Percentiles rank a stretch among this genome's conserved stretches.
Evolutionary conservation across 2,888 invertebrate species (phyloP).

Genomic region (Vannuccia rotundouncinata): DNA sequence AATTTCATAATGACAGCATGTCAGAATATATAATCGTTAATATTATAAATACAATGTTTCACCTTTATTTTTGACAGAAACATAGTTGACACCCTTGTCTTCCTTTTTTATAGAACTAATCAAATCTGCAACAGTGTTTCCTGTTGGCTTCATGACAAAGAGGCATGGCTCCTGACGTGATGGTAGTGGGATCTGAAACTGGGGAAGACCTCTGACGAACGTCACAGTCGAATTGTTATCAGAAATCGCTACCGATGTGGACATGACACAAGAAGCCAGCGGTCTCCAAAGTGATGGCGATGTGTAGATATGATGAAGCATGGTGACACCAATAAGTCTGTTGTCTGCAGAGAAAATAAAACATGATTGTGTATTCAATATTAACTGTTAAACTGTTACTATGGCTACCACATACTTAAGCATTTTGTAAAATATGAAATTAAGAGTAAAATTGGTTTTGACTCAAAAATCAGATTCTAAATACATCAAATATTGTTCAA

Average conservation of each 20-base stretch:
- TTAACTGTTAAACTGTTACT: too few species aligned
- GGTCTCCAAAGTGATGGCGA: background rate
- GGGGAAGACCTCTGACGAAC: constrained; percentile 67
- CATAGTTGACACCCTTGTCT: constrained; percentile 84
- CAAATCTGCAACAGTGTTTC: constrained; percentile 83
- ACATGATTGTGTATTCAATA: too few species aligned
- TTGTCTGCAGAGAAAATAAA: too few species aligned
- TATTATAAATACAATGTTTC: too few species aligned
- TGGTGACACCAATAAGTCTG: too few species aligned
- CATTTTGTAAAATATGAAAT: too few species aligned
- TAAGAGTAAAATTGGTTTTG: too few species aligned
- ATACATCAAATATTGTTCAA: too few species aligned
- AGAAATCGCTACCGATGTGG: background rate
- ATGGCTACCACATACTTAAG: too few species aligned
- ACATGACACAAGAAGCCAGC: background rate
- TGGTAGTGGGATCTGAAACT: constrained; percentile 83
- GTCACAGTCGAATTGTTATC: background rate
- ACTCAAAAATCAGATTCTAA: too few species aligned
- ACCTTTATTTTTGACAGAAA: constrained; percentile 68
- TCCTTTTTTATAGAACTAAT: constrained; percentile 75
- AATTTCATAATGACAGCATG: too few species aligned
- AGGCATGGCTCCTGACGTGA: constrained; percentile 81
- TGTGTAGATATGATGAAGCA: constrained; percentile 16
- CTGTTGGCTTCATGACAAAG: constrained; percentile 83
- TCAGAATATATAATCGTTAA: too few species aligned